Percentiles rank a stretch among this genome's conserved stretches.
These are phyloP conservation scores for Campoplex capitator DNA, from an alignment of 2,888 invertebrate genomes.

Conservation along the genomic window DNA sequence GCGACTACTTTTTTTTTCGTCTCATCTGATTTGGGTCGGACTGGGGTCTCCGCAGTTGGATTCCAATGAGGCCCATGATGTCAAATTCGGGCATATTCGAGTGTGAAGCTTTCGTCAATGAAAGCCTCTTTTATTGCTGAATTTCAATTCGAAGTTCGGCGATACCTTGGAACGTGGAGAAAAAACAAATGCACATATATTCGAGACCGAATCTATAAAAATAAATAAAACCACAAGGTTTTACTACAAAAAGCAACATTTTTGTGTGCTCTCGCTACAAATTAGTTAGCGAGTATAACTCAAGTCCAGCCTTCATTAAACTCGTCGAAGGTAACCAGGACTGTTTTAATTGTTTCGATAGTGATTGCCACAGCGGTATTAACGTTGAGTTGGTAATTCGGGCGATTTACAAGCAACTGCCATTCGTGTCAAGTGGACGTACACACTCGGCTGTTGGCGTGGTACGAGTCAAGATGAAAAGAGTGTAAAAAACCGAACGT, in stretches of 20 bases:
- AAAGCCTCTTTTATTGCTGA: not conserved
- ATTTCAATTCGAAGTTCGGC: not conserved
- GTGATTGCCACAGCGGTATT: not conserved
- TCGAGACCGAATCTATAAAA: not conserved
- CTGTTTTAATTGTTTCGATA: constrained; percentile 20
- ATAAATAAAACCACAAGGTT: not conserved
- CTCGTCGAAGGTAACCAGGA: constrained; percentile 3
- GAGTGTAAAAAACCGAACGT: not conserved
- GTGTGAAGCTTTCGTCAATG: not conserved
- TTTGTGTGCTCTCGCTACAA: not conserved
- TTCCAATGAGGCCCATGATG: not conserved
- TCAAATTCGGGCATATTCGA: not conserved
- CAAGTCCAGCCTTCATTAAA: not conserved
- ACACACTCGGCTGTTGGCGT: not conserved
- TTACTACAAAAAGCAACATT: not conserved
- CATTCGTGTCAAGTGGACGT: not conserved
- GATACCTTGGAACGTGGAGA: too few species aligned
- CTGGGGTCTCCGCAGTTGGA: not conserved
- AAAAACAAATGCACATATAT: too few species aligned
- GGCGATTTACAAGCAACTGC: constrained; percentile 2
- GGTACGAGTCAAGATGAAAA: not conserved
- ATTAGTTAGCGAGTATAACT: not conserved
- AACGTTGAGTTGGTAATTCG: constrained; percentile 8
- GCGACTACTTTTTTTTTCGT: not conserved
- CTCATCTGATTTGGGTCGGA: not conserved